phyloP scores from a whole-genome alignment of 2,888 invertebrate genomes.

The Pyrochroa serraticornis region DNA sequence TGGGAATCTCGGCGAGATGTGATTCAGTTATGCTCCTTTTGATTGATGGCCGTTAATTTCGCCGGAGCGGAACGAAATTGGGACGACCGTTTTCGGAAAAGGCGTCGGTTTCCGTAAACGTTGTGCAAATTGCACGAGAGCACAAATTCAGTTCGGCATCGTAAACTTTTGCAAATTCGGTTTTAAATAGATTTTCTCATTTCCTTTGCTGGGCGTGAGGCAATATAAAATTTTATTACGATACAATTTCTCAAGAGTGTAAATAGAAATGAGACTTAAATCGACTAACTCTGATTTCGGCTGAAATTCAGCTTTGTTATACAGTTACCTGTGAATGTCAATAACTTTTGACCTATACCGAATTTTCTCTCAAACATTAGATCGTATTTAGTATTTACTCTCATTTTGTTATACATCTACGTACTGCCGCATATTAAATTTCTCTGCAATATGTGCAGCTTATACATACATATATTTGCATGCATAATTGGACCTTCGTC shows the following conservation, averaged over 20 bases:
- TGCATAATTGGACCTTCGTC: conserved; percentile 13
- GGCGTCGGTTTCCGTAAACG: conserved; percentile 19
- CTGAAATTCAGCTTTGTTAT: conserved; percentile 15
- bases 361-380: conserved; percentile 10
- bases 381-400: background rate
- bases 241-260: conserved; percentile 35
- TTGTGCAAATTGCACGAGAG: conserved; percentile 19
- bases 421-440: conserved; percentile 6
- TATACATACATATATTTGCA: conserved; percentile 14
- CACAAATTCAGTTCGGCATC: conserved; percentile 21
- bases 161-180: conserved; percentile 28
- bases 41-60: conserved; percentile 27
- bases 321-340: conserved; percentile 7
- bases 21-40: conserved; percentile 19
- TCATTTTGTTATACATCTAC: background rate
- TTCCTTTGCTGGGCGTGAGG: conserved; percentile 28
- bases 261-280: conserved; percentile 25
- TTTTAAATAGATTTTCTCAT: conserved; percentile 33
- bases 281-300: conserved; percentile 10
- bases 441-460: conserved; percentile 4
- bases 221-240: conserved; percentile 36
- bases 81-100: conserved; percentile 12
- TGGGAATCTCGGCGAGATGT: conserved; percentile 1
- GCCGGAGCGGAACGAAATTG: conserved; percentile 16
- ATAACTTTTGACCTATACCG: conserved; percentile 11